These are phyloP conservation scores for Pseudolycoriella hygida DNA, from an alignment of 2,888 invertebrate species.

Conservation along the genomic window DNA sequence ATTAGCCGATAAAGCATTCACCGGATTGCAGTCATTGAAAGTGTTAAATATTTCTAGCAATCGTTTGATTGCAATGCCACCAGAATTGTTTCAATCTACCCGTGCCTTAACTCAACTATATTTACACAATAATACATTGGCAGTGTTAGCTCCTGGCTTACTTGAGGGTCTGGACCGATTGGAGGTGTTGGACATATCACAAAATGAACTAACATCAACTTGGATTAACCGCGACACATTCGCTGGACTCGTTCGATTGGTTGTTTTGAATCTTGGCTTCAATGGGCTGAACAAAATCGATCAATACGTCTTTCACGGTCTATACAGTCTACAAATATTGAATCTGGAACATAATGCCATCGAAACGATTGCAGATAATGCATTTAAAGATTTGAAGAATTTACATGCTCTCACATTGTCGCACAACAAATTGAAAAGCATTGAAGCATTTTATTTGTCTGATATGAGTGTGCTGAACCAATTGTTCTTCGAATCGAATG, in stretches of 20 bases:
- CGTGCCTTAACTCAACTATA: constrained; percentile 52
- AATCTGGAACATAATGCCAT: constrained; percentile 56
- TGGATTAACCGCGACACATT: constrained; percentile 66
- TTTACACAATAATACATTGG: constrained; percentile 58
- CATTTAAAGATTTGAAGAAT: constrained; percentile 58
- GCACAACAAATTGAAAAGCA: constrained; percentile 48
- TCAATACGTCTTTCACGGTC: constrained; percentile 50
- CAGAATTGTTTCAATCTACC: constrained; percentile 59
- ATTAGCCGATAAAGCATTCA: constrained; percentile 56
- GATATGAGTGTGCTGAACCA: constrained; percentile 57
- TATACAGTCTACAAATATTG: constrained; percentile 56
- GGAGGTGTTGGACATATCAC: constrained; percentile 52
- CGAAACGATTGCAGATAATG: constrained; percentile 49
- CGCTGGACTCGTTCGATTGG: constrained; percentile 50
- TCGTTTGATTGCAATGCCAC: constrained; percentile 55
- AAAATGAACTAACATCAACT: constrained; percentile 56
- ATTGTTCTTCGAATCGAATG: constrained; percentile 56
- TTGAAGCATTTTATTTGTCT: constrained; percentile 51
- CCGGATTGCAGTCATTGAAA: constrained; percentile 47
- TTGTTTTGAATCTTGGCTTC: constrained; percentile 54
- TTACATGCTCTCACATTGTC: constrained; percentile 57
- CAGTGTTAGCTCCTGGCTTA: constrained; percentile 55
- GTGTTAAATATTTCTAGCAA: constrained; percentile 66
- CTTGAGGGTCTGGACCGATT: constrained; percentile 56
- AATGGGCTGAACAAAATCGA: constrained; percentile 57